Evolutionary conservation across 1,140 invertebrate species (phyloP).

Genomic region (Ceratina japonica): DNA sequence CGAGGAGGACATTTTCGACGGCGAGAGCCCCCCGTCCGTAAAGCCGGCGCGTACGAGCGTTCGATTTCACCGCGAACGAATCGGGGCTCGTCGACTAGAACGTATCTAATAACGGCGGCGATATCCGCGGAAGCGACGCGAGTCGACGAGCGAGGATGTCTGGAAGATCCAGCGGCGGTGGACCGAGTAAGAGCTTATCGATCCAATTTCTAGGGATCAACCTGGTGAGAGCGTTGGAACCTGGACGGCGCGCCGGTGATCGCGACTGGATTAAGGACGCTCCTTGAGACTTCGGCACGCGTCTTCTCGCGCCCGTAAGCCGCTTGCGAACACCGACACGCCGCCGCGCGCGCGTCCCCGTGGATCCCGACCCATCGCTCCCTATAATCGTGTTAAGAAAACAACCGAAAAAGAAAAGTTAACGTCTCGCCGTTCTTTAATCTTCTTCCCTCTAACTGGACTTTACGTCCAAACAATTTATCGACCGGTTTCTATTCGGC

Average conservation of each 20-base stretch:
- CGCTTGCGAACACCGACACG: slow-evolving; percentile 27
- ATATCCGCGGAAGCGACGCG: slow-evolving; percentile 15
- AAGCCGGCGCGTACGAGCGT: too few relatives aligned
- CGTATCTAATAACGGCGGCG: slow-evolving; percentile 16
- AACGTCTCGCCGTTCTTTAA: neutral
- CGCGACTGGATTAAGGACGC: slow-evolving; percentile 61
- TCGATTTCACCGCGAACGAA: neutral
- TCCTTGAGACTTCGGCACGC: slow-evolving; percentile 61
- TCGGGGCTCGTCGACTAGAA: neutral
- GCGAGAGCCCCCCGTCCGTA: too few relatives aligned
- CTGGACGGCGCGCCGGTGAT: slow-evolving; percentile 46
- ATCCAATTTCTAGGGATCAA: slow-evolving; percentile 66
- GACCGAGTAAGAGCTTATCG: slow-evolving; percentile 62
- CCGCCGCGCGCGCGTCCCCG: neutral
- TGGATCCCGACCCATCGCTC: neutral
- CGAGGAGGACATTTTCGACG: too few relatives aligned
- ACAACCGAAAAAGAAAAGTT: neutral
- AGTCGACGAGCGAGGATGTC: neutral
- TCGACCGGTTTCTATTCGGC: neutral
- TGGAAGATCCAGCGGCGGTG: slow-evolving; percentile 23
- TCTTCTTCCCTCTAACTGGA: too few relatives aligned
- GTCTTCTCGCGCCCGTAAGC: slow-evolving; percentile 50
- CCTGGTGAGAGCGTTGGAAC: slow-evolving; percentile 43
- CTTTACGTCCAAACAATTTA: slow-evolving; percentile 11
- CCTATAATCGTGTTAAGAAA: slow-evolving; percentile 16